phyloP scores from a whole-genome alignment of 2,113 vertebrate species.

The Aphyosemion australe region DNA sequence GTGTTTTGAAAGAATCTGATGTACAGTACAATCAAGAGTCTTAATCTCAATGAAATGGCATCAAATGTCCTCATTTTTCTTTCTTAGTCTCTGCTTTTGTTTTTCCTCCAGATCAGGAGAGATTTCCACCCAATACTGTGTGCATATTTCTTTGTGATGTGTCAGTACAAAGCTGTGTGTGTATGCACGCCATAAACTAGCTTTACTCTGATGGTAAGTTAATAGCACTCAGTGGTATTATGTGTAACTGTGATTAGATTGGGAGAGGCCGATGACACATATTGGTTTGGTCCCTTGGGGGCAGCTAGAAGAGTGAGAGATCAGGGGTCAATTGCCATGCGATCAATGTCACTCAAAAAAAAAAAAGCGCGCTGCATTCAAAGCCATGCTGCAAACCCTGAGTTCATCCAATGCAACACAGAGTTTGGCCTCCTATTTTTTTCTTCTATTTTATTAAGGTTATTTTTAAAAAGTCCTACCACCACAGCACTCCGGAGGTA shows the following conservation, averaged over 20 bases:
- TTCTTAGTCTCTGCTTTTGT: constrained; percentile 18
- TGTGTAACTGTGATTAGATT: constrained; percentile 72
- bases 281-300: constrained; percentile 65
- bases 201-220: constrained; percentile 68
- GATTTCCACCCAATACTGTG: constrained; percentile 25
- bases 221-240: constrained; percentile 76
- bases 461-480: background rate
- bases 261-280: constrained; percentile 64
- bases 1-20: constrained; percentile 54
- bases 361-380: constrained; percentile 42
- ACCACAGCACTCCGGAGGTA: background rate
- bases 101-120: constrained; percentile 22
- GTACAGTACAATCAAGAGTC: constrained; percentile 33
- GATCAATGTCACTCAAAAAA: constrained; percentile 73
- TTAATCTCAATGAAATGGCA: constrained; percentile 41
- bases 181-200: constrained; percentile 42
- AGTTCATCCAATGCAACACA: background rate
- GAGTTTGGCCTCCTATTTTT: background rate
- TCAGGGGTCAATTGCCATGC: constrained; percentile 69
- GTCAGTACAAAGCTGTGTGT: constrained; percentile 30
- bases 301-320: constrained; percentile 60
- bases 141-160: constrained; percentile 40
- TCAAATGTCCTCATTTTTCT: constrained; percentile 45
- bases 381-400: constrained; percentile 17
- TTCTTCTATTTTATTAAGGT: background rate